A percentile compares a stretch with the other conserved stretches of the same genome.
These are phyloP conservation scores for Drosophila atroscutellata DNA, from an alignment of 2,888 invertebrate genomes.

Conservation along the genomic window DNA sequence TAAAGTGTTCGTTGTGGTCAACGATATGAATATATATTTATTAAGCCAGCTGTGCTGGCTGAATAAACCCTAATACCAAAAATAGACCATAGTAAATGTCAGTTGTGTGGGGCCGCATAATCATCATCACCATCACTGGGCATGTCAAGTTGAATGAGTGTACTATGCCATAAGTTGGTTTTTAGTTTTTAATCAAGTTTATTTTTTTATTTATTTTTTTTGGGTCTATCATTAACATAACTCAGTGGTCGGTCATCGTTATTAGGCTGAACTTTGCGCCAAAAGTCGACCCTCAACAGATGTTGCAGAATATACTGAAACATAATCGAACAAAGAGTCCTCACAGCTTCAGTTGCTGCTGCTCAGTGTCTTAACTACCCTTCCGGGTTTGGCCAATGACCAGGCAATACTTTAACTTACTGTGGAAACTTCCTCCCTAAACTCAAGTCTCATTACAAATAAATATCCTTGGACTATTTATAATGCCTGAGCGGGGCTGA, in stretches of 20 bases:
- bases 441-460: conserved; percentile 69
- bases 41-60: conserved; percentile 25
- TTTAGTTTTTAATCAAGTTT: conserved; percentile 68
- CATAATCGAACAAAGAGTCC: conserved; percentile 64
- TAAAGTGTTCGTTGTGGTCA: conserved; percentile 57
- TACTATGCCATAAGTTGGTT: conserved; percentile 33
- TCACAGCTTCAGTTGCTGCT: conserved; percentile 18
- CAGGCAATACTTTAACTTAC: conserved; percentile 17
- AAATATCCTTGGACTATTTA: conserved; percentile 77
- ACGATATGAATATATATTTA: background rate
- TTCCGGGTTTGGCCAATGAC: conserved; percentile 53
- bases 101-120: conserved; percentile 21
- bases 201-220: conserved; percentile 9
- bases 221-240: conserved; percentile 55
- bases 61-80: conserved; percentile 22
- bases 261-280: conserved; percentile 69
- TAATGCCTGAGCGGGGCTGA: conserved; percentile 54
- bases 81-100: conserved; percentile 14
- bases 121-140: conserved; percentile 2
- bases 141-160: conserved; percentile 38
- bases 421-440: conserved; percentile 37
- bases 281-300: conserved; percentile 58
- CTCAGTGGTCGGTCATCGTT: conserved; percentile 63
- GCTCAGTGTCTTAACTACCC: conserved; percentile 60
- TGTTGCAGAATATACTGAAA: conserved; percentile 35